Conservation (phyloP, 2,113 vertebrate species). For the Cololabis saira region DNA sequence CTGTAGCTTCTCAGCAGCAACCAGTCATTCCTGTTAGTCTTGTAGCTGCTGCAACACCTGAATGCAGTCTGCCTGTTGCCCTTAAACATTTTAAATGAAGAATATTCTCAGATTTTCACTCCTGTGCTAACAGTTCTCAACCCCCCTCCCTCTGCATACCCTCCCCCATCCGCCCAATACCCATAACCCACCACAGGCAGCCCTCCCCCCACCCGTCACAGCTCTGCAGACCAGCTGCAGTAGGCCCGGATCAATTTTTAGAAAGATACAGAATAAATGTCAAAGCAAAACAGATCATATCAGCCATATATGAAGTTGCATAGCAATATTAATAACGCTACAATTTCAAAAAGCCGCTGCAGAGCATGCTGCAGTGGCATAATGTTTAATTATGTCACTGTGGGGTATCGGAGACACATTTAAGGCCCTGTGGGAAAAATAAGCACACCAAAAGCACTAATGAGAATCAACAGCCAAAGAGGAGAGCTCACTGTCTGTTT, state of each 20-base stretch:
- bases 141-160: constrained; percentile 28
- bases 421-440: no score
- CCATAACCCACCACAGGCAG: constrained; percentile 30
- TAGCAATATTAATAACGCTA: neutral
- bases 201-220: constrained; percentile 36
- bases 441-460: no score
- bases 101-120: constrained; percentile 63
- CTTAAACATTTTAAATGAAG: constrained; percentile 24
- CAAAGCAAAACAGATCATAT: constrained; percentile 18
- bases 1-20: constrained; percentile 11
- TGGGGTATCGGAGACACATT: no score
- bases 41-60: constrained; percentile 11
- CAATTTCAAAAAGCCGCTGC: no score
- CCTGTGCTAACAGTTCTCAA: constrained; percentile 48
- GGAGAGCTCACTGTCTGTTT: neutral
- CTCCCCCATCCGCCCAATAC: constrained; percentile 20
- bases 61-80: constrained; percentile 1
- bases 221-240: constrained; percentile 64
- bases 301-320: neutral
- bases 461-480: neutral
- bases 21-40: constrained; percentile 32
- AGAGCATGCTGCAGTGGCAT: neutral
- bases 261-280: constrained; percentile 45
- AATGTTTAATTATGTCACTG: constrained; percentile 5
- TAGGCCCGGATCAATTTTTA: constrained; percentile 64